Evolutionary conservation across 2,113 vertebrate genomes (phyloP), one percentile per base, ranked within the genome.

Genomic region (Thymallus thymallus): DNA sequence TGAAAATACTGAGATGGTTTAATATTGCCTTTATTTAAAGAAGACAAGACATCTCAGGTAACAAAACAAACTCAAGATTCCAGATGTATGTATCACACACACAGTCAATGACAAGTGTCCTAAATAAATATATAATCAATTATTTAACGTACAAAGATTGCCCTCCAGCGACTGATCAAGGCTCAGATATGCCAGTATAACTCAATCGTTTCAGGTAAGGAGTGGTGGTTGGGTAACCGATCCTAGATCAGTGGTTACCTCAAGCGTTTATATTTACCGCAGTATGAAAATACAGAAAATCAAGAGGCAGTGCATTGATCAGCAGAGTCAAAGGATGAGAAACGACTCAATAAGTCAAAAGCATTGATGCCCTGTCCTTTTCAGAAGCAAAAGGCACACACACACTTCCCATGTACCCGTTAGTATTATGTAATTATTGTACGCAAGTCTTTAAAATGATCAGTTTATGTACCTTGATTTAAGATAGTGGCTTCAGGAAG

Each of bases 171-270:
- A 24, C 66, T 76, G 51, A 76, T 56, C 55, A 48, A 41, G 71
- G 75, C 74, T 79, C 64, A 80, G 72, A 66, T 69, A 78, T 10
- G 35, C 70, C 51, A 0, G 13, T 41, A 20, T 55, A 20, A 16
- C 35, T 41, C 80, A 75, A 81, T 73, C 74, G 69, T 72, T 72
- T 77, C 51, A 73, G 72, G 75, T 82, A 70, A 73, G 76, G 76
- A 76, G 71, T 77, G 69, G 65, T 58, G 10, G 18, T 22, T 23
- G 35, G 32, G 3, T 76, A 76, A 63, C 71, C 68, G 61, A 80
- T 74, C 77, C 64, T 78, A 80, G 66, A 77, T 81, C 80, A 73
- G 79, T 62, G 75, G 64, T 73, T 79, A 73, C 79, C 61, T 72
- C 30, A 41, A 71, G 80, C 70, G 41, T 55, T 41, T 10, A 32